These are phyloP conservation scores for Papilio demoleus DNA, from an alignment of 2,888 invertebrate genomes.

Conservation along the genomic window DNA sequence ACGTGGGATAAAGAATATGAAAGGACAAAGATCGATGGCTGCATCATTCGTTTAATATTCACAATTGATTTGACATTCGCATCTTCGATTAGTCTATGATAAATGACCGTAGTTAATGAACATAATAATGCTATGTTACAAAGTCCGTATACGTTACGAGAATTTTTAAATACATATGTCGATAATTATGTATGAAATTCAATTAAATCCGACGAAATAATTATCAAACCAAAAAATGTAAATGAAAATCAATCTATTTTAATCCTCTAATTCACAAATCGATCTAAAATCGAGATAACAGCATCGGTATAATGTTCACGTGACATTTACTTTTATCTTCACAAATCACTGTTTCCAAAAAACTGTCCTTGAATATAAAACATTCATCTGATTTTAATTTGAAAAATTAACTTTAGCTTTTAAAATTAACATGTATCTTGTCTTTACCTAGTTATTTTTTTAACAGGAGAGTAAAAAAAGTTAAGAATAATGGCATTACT, in stretches of 20 bases:
- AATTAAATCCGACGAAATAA: neutral
- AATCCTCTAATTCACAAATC: neutral
- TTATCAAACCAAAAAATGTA: neutral
- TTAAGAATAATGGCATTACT: slow-evolving; percentile 6
- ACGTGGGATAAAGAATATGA: slow-evolving; percentile 19
- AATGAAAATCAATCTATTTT: neutral
- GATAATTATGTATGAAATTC: neutral
- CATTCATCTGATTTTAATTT: slow-evolving; percentile 11
- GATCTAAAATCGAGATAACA: neutral
- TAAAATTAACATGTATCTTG: slow-evolving; percentile 22
- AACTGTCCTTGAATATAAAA: slow-evolving; percentile 1
- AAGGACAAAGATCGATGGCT: slow-evolving; percentile 22
- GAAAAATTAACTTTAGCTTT: slow-evolving; percentile 20
- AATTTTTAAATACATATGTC: neutral
- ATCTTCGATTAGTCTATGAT: slow-evolving; percentile 59
- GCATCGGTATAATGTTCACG: neutral
- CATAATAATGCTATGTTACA: neutral
- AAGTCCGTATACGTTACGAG: neutral
- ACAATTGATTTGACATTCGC: slow-evolving; percentile 74
- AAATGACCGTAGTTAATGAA: slow-evolving; percentile 47
- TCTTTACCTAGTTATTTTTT: neutral
- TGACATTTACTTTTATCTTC: neutral
- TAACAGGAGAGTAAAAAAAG: neutral
- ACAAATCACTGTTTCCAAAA: neutral
- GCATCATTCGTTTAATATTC: slow-evolving; percentile 57